phyloP scores from a whole-genome alignment of 2,113 vertebrate species.

The Parotia lawesii region DNA sequence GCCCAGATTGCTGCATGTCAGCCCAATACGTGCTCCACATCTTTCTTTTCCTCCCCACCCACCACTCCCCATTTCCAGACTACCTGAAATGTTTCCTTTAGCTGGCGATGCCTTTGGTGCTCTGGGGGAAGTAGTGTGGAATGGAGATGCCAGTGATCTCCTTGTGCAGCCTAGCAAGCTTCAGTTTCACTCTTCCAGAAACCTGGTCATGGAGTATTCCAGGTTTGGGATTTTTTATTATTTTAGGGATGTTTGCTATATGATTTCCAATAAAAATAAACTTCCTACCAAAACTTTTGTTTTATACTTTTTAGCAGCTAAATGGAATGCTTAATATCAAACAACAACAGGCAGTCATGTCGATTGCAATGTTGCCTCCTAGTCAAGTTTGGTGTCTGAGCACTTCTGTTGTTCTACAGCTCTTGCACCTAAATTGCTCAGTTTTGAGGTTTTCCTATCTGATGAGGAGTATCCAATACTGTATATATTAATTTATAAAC shows the following conservation, averaged over 20 bases:
- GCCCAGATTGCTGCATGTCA: neutral
- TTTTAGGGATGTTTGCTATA: conserved; percentile 10
- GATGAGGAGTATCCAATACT: neutral
- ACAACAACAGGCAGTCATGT: neutral
- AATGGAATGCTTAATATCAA: neutral
- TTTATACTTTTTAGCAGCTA: conserved; percentile 28
- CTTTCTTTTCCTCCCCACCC: neutral
- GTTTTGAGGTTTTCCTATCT: conserved; percentile 27
- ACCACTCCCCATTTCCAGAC: neutral
- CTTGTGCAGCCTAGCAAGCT: neutral
- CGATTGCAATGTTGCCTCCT: neutral
- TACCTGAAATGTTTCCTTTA: neutral
- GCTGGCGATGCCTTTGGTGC: neutral
- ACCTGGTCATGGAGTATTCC: neutral
- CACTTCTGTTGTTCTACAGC: neutral
- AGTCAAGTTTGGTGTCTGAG: neutral
- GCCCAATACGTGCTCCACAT: neutral
- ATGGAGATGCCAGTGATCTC: neutral
- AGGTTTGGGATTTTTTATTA: neutral
- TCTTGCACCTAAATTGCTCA: conserved; percentile 24
- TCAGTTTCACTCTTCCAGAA: neutral
- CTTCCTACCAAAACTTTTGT: conserved; percentile 12
- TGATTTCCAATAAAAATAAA: conserved; percentile 30
- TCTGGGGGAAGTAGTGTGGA: neutral
- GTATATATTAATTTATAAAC: conserved; percentile 49